Evolutionary conservation across 2,888 invertebrate genomes (phyloP), one percentile per base, ranked within the genome.

Genomic region (Amblyjoppa proteus): DNA sequence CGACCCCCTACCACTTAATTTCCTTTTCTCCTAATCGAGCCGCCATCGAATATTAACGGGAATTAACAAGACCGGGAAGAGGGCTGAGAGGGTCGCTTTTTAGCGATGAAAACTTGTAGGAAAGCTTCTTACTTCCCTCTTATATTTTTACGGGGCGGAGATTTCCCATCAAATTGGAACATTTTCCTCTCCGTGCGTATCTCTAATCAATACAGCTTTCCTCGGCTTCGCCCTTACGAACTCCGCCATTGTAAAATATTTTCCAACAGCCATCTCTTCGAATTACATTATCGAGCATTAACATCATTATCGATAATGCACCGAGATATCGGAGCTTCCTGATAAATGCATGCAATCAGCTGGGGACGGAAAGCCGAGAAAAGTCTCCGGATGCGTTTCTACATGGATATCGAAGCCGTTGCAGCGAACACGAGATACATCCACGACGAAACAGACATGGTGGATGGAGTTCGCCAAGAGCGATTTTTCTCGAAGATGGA

Each of bases 401-500:
- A 28, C 28, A 58, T 68, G 66, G 66, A 73, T 75, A 64, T 68
- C 49, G 64, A 64, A 49, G 53, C 68, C 51, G 66, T 45, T 56
- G 49, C 41, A 66, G 28, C n/a, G 51, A 81, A 68, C 45, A 20
- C 31, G 81, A 74, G 74, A 34, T 31, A 31, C 68, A 20, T 74
- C 58, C 58, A 74, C 74, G 56, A 68, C 25, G 64, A 66, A 66
- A 73, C 73, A 16, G 70, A 71, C 58, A 16, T 28, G 9, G 41
- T 64, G 51, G 3, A 45, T 49, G 53, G 20, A n/a, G 31, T 51
- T 16, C 45, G 58, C 25, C 45, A 49, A 56, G 70, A 61, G 49
- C 73, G 66, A 84, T 77, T 81, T 84, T 75, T 80, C 84, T 74
- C 45, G 31, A 71, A 31, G 28, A 74, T 68, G 78, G 51, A 70